Evolutionary conservation across 2,797 vertebrate species (phyloP).

Genomic region (Diceros bicornis): DNA sequence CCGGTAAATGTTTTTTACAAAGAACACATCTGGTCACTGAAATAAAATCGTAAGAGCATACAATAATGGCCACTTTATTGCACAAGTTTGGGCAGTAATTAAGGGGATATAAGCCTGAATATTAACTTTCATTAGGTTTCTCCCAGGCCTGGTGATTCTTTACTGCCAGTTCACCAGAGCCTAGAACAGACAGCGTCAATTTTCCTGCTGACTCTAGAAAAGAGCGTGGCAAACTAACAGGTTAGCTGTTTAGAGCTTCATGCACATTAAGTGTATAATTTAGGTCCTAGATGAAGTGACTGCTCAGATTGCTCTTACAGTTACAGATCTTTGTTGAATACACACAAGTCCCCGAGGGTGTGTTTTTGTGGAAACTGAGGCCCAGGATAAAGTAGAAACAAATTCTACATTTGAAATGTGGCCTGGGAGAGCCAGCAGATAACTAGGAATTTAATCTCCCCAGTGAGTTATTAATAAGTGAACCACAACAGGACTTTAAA

Average conservation of each 20-base stretch:
- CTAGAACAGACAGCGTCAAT: neutral
- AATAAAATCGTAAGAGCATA: neutral
- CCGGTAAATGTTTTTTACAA: neutral
- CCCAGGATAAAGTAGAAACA: neutral
- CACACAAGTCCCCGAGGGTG: neutral
- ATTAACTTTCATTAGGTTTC: constrained; percentile 56
- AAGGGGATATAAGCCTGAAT: neutral
- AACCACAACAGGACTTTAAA: constrained; percentile 6
- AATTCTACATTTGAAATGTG: neutral
- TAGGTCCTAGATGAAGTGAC: neutral
- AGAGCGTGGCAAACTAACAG: neutral
- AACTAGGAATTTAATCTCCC: neutral
- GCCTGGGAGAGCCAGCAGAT: neutral
- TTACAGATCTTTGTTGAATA: constrained; percentile 35
- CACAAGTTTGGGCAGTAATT: constrained; percentile 6
- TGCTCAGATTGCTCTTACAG: neutral
- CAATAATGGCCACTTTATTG: constrained; percentile 61
- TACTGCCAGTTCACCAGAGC: neutral
- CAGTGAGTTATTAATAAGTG: constrained; percentile 50
- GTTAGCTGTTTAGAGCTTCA: neutral
- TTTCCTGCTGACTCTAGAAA: neutral
- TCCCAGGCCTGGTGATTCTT: neutral
- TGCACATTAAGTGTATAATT: neutral
- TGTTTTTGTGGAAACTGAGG: constrained; percentile 65
- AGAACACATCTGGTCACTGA: constrained; percentile 42